phyloP scores from a whole-genome alignment of 2,113 vertebrate genomes.

The Oriolus oriolus region DNA sequence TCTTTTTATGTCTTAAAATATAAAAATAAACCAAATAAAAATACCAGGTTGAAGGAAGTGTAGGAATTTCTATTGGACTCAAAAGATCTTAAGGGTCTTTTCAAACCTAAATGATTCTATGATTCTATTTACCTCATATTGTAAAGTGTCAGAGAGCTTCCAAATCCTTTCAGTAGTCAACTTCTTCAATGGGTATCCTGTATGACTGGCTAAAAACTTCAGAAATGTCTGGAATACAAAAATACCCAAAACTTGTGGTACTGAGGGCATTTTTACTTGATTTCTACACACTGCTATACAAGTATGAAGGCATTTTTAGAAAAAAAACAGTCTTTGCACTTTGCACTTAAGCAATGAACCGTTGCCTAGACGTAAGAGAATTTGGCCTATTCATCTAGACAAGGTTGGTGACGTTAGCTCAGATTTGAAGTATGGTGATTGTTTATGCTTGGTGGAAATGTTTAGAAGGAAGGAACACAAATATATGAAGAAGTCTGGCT shows the following conservation, averaged over 20 bases:
- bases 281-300: neutral
- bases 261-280: neutral
- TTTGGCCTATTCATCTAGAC: neutral
- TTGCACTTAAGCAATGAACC: neutral
- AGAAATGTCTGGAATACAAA: slow-evolving; percentile 56
- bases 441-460: neutral
- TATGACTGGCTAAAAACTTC: slow-evolving; percentile 31
- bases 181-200: slow-evolving; percentile 32
- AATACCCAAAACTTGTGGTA: neutral
- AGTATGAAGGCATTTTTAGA: neutral
- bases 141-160: slow-evolving; percentile 52
- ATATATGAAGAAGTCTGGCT: neutral
- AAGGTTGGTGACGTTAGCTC: neutral
- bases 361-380: neutral
- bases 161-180: slow-evolving; percentile 3
- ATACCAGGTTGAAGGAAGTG: neutral
- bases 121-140: slow-evolving; percentile 50
- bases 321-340: neutral
- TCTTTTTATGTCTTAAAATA: neutral
- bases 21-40: neutral
- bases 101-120: neutral
- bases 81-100: neutral
- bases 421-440: neutral
- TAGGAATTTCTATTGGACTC: neutral
- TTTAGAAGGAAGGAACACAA: neutral